Percentiles rank a stretch among this genome's conserved stretches.
Conservation (phyloP, 2,113 vertebrate genomes). For the Oenanthe melanoleuca region DNA sequence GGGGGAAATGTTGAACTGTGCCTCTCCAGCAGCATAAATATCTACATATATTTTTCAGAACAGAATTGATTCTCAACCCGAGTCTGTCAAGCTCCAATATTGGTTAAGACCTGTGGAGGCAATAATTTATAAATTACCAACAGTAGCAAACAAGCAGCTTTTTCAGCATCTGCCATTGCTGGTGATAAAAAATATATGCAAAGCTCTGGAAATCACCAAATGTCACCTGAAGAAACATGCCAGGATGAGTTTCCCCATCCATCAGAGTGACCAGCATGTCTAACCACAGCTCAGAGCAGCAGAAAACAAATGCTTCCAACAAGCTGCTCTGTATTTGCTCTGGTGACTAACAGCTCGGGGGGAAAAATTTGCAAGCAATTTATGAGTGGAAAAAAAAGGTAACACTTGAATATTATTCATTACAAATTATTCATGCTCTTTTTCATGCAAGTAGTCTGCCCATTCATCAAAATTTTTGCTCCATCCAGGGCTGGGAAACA, state of each 20-base stretch:
- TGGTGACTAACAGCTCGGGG: neutral
- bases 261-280: neutral
- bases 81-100: neutral
- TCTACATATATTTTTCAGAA: neutral
- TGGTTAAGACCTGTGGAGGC: neutral
- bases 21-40: neutral
- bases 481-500: slow-evolving; percentile 42
- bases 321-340: slow-evolving; percentile 28
- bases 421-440: slow-evolving; percentile 62
- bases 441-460: slow-evolving; percentile 44
- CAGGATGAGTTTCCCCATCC: neutral
- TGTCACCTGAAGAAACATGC: neutral
- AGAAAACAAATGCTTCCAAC: slow-evolving; percentile 38
- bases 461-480: slow-evolving; percentile 68
- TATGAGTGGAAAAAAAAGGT: slow-evolving; percentile 51
- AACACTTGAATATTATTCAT: slow-evolving; percentile 61
- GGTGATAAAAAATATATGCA: neutral
- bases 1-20: neutral
- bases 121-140: slow-evolving; percentile 12
- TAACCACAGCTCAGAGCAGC: slow-evolving; percentile 1
- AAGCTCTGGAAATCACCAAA: neutral
- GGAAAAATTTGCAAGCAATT: slow-evolving; percentile 25
- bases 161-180: neutral
- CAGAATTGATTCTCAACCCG: neutral
- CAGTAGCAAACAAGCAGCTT: slow-evolving; percentile 1